Percentiles rank a stretch among this genome's conserved stretches.
Conservation (phyloP, 2,113 vertebrate genomes). For the Hystrix cristata region DNA sequence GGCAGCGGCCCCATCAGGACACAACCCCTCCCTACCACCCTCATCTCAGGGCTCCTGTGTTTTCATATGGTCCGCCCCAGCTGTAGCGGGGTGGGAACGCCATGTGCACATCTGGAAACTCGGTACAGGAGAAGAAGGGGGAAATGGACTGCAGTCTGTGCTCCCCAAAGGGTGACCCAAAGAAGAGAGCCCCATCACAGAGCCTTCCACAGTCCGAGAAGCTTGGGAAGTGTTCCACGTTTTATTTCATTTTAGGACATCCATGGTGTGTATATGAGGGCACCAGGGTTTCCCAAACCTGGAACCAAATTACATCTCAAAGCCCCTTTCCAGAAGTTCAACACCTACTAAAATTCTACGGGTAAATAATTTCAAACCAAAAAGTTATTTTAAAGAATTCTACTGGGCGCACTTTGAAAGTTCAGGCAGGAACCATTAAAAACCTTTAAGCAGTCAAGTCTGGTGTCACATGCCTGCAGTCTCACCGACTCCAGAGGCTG, state of each 20-base stretch:
- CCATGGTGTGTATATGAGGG: rapidly evolving
- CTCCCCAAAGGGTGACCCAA: neutral
- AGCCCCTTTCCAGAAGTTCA: neutral
- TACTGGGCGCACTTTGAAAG: neutral
- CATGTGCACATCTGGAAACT: neutral
- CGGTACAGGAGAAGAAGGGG: neutral
- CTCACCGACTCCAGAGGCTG: neutral
- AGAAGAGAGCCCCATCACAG: neutral
- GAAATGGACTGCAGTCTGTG: neutral
- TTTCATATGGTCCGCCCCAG: neutral
- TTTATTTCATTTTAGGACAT: neutral
- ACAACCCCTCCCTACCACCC: neutral
- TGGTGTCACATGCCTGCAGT: neutral
- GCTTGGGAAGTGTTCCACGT: too few species aligned
- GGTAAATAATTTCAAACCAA: neutral
- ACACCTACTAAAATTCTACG: neutral
- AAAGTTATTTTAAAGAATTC: neutral
- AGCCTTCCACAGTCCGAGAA: neutral
- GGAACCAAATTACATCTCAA: too few species aligned
- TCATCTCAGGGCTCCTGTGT: rapidly evolving
- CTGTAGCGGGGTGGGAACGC: neutral
- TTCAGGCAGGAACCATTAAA: neutral
- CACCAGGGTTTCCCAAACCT: neutral
- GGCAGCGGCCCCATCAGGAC: too few species aligned
- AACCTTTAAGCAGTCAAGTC: neutral